Evolutionary conservation across 2,888 invertebrate species (phyloP), one percentile per base, ranked within the genome.

Genomic region (Tetragnatha montana): DNA sequence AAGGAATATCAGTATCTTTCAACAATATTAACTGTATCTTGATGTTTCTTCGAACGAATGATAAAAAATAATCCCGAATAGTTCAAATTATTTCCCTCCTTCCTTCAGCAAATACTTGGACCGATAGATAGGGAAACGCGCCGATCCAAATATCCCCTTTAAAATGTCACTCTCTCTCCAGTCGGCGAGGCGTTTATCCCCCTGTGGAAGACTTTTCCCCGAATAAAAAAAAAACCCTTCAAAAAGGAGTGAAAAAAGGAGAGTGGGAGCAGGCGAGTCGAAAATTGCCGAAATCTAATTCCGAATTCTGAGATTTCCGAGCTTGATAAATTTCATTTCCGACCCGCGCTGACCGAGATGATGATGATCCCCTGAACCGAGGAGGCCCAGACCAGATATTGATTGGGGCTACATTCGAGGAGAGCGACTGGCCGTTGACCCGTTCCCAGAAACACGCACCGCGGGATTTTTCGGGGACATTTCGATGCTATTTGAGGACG

Each of bases 281-380:
- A 79, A 76, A 70, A 71, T 70, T 70, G 22, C 50, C 22, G 68
- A 73, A 85, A 85, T 85, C 85, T 78, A 85, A 85, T 85, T 85
- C 71, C 51, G 70, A 85, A 85, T 85, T 79, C 70, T 17, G 19
- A 21, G 86, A 86, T 79, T 86, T 80, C 49, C 79, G 50, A 74
- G 86, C 80, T 74, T 81, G 81, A 87, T 82, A 87, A 81, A 78
- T 87, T 81, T 81, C 51, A 81, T 81, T 81, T 87, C 76, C 71
- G 76, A 51, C 60, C 70, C 1, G 69, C 69, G 75, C 76, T 80
- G 76, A 81, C 87, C 76, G 70, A 82, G 51, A 82, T 82, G 76
- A 87, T 76, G 76, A 87, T 87, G 76, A 86, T 86, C 76, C 51
- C 19, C 75, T 49, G 75, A 51, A 75, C 69, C 22, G n/a, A 76